Percentiles rank a stretch among this genome's conserved stretches.
Conservation (phyloP, 2,113 vertebrate genomes). For the western clawed frog (Xenopus tropicalis) region DNA sequence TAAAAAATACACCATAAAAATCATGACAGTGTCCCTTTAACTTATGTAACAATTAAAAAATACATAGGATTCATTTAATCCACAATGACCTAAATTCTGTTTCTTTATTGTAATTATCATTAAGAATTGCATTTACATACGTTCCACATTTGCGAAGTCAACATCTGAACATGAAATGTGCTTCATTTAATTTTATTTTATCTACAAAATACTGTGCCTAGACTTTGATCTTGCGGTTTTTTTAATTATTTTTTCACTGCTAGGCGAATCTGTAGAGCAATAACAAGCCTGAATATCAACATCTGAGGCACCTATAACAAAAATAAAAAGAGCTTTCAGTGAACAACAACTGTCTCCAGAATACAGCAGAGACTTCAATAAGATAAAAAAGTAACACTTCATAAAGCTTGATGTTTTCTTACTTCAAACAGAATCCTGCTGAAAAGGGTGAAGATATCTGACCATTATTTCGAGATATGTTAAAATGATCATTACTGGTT, state of each 20-base stretch:
- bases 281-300: constrained; percentile 2
- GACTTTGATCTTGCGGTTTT: constrained; percentile 34
- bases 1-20: no score
- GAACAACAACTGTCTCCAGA: constrained; percentile 11
- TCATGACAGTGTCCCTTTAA: no score
- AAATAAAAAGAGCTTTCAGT: not conserved
- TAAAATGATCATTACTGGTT: constrained; percentile 8
- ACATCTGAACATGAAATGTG: no score
- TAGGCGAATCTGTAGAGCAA: constrained; percentile 11
- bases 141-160: no score
- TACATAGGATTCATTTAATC: no score
- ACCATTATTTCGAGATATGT: constrained; percentile 4
- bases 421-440: constrained; percentile 23
- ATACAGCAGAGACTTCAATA: constrained; percentile 29
- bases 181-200: no score
- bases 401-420: constrained; percentile 30
- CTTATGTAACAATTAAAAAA: no score
- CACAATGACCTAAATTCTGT: no score
- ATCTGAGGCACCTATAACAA: constrained; percentile 32
- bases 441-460: not conserved
- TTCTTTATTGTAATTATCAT: no score
- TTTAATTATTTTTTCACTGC: constrained; percentile 30
- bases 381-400: constrained; percentile 20
- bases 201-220: no score
- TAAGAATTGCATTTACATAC: no score